A percentile compares a stretch with the other conserved stretches of the same genome.
Conservation (phyloP, 2,888 invertebrate species). For the Pardosa pseudoannulata region DNA sequence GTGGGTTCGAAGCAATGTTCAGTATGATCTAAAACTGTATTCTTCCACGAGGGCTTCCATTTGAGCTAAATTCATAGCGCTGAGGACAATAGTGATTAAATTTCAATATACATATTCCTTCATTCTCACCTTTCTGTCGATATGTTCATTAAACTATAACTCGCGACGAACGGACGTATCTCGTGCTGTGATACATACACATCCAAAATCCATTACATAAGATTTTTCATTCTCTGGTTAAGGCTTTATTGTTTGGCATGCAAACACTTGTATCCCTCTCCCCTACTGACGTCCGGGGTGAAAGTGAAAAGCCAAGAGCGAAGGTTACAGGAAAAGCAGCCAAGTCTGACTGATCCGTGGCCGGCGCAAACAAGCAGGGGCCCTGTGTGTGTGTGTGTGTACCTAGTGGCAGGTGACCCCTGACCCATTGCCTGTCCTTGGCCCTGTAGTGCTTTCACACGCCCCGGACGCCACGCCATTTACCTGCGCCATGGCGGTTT, state of each 20-base stretch:
- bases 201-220: too few species aligned
- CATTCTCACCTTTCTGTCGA: too few species aligned
- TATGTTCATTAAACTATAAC: too few species aligned
- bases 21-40: too few species aligned
- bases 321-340: constrained; percentile 37
- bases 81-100: too few species aligned
- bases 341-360: neutral
- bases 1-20: too few species aligned
- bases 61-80: too few species aligned
- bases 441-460: constrained; percentile 67
- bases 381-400: constrained; percentile 17
- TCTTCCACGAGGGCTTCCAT: too few species aligned
- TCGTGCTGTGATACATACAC: too few species aligned
- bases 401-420: constrained; percentile 70
- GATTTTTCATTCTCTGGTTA: neutral
- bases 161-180: too few species aligned
- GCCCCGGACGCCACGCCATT: constrained; percentile 59
- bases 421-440: constrained; percentile 66
- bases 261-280: neutral
- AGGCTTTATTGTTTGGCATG: neutral
- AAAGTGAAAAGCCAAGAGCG: constrained; percentile 6
- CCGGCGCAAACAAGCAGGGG: constrained; percentile 36
- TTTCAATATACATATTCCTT: too few species aligned
- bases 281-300: neutral
- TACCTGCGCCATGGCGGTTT: constrained; percentile 58